A percentile compares a stretch with the other conserved stretches of the same genome.
Conservation (phyloP, 2,113 vertebrate species). For the Marmota monax region DNA sequence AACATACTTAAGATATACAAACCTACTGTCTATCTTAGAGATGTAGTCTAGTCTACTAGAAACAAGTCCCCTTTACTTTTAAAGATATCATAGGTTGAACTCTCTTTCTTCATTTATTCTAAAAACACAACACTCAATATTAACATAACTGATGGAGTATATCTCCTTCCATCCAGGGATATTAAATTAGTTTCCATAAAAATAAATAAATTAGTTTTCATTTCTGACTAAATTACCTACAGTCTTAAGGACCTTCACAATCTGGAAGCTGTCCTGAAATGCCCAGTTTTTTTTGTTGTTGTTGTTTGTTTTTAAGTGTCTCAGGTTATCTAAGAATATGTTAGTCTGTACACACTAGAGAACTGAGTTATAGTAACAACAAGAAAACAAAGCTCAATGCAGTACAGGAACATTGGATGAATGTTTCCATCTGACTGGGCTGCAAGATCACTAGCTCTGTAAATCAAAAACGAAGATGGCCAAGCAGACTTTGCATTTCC, state of each 20-base stretch:
- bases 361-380: background rate
- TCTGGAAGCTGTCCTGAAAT: constrained; percentile 1
- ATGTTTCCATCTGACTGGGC: background rate
- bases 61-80: background rate
- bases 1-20: constrained; percentile 50
- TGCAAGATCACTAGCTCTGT: background rate
- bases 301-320: background rate
- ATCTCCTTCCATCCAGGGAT: background rate
- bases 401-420: background rate
- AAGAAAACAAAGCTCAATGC: constrained; percentile 39
- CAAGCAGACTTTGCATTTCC: background rate
- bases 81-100: background rate
- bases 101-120: constrained; percentile 26
- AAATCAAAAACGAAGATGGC: constrained; percentile 43
- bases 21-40: background rate
- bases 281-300: background rate
- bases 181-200: constrained; percentile 13
- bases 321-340: background rate
- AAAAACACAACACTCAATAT: background rate
- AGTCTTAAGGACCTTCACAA: constrained; percentile 37
- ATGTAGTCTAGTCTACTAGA: background rate
- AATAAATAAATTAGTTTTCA: background rate
- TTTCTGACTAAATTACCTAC: background rate
- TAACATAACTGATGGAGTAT: background rate
- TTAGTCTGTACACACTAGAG: background rate